A percentile compares a stretch with the other conserved stretches of the same genome.
Conservation (phyloP, 1,140 invertebrate species). For the Drosophila mayri region DNA sequence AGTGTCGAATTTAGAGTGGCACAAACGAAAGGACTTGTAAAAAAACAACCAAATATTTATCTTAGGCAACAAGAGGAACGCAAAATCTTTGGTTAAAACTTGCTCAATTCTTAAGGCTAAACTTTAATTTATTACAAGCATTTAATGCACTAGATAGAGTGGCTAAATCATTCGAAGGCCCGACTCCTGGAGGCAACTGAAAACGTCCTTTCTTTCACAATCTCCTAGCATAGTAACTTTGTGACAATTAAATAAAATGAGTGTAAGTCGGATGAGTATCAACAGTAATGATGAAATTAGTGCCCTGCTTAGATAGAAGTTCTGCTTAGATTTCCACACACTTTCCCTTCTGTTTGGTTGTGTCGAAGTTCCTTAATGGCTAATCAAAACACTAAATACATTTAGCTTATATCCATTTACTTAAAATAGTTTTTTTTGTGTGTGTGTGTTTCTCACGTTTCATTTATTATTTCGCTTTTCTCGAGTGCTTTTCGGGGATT, state of each 20-base stretch:
- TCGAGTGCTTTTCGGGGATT: constrained; percentile 1
- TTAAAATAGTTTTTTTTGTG: constrained; percentile 55
- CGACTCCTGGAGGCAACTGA: constrained; percentile 47
- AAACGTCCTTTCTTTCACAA: constrained; percentile 25
- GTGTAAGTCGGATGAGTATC: constrained; percentile 35
- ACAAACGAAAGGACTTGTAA: constrained; percentile 11
- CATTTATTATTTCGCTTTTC: constrained; percentile 25
- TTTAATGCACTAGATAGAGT: constrained; percentile 70
- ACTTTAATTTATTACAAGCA: constrained; percentile 69
- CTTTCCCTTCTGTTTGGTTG: constrained; percentile 29
- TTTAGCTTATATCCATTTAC: constrained; percentile 71
- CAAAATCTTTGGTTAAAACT: constrained; percentile 74
- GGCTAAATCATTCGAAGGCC: constrained; percentile 61
- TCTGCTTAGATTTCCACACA: constrained; percentile 34
- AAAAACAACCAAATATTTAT: constrained; percentile 24
- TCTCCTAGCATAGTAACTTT: constrained; percentile 46
- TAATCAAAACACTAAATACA: constrained; percentile 83
- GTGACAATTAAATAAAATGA: constrained; percentile 44
- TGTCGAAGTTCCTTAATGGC: constrained; percentile 61
- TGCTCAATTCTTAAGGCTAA: constrained; percentile 56
- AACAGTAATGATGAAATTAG: constrained; percentile 46
- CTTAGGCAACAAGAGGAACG: constrained; percentile 61
- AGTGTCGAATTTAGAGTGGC: background rate
- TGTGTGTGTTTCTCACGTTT: constrained; percentile 28
- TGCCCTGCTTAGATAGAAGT: constrained; percentile 54